Evolutionary conservation across 2,888 invertebrate genomes (phyloP).

Genomic region (Trichacis sp.): DNA sequence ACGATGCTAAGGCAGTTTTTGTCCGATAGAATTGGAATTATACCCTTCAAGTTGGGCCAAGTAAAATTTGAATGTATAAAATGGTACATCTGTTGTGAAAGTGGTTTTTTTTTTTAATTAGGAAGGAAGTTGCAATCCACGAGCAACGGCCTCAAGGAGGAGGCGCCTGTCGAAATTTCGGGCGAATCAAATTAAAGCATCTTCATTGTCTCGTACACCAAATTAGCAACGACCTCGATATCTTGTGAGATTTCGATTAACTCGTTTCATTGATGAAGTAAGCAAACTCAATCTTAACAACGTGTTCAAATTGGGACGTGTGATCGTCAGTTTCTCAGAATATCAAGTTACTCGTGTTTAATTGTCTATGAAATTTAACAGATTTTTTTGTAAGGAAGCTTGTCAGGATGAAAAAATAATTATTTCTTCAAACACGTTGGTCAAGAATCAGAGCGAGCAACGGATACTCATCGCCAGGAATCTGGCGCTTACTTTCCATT

Average conservation of each 20-base stretch:
- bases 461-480: constrained; percentile 32
- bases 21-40: too few species aligned
- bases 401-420: constrained; percentile 10
- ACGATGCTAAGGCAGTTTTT: too few species aligned
- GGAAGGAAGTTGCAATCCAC: constrained; percentile 61
- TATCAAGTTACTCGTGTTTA: too few species aligned
- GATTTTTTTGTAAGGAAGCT: too few species aligned
- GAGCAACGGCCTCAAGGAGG: constrained; percentile 43
- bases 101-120: too few species aligned
- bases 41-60: too few species aligned
- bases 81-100: too few species aligned
- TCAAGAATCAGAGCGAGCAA: constrained; percentile 38
- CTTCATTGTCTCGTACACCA: constrained; percentile 26
- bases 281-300: background rate
- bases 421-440: constrained; percentile 13
- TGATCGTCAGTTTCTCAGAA: too few species aligned
- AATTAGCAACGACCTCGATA: background rate
- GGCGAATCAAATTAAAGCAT: constrained; percentile 36
- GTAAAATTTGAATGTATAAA: too few species aligned
- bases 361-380: too few species aligned
- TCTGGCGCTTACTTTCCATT: constrained; percentile 37
- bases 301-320: too few species aligned
- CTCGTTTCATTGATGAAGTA: background rate
- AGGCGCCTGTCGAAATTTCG: constrained; percentile 53
- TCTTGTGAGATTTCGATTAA: background rate